A percentile compares a stretch with the other conserved stretches of the same genome.
Conservation (phyloP, 2,797 vertebrate species). For the Sardinella longiceps region DNA sequence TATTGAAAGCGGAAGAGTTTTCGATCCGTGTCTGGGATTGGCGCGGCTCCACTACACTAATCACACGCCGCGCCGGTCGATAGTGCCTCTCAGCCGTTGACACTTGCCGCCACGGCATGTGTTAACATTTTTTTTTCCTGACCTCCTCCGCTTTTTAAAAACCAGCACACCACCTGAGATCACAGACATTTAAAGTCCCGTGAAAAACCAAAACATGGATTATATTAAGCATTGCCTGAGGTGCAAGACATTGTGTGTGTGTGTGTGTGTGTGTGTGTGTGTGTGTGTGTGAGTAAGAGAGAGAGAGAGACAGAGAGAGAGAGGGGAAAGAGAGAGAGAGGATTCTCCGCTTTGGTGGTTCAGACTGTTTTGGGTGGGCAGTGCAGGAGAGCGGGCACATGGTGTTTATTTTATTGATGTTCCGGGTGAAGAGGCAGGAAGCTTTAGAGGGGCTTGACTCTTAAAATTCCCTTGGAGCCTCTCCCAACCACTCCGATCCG, state of each 20-base stretch:
- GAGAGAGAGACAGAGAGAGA: constrained; percentile 1
- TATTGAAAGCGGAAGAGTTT: constrained; percentile 71
- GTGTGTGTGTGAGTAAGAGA: not conserved
- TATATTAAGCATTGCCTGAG: constrained; percentile 83
- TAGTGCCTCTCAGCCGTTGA: constrained; percentile 71
- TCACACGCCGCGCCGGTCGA: constrained; percentile 75
- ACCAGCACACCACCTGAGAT: constrained; percentile 71
- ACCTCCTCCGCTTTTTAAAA: constrained; percentile 63
- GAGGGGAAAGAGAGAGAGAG: constrained; percentile 27
- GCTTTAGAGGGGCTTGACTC: constrained; percentile 79
- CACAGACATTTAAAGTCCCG: constrained; percentile 68
- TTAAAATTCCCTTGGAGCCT: constrained; percentile 77
- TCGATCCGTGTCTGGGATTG: constrained; percentile 75
- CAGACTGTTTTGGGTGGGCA: constrained; percentile 67
- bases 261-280: constrained; percentile 51
- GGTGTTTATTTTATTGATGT: constrained; percentile 82
- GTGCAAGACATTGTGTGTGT: constrained; percentile 53
- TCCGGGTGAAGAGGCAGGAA: constrained; percentile 78
- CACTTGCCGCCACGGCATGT: constrained; percentile 69
- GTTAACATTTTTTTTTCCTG: constrained; percentile 72
- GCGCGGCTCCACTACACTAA: constrained; percentile 75
- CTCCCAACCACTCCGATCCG: constrained; percentile 51
- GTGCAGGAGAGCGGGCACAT: constrained; percentile 72
- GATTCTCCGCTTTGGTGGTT: constrained; percentile 72
- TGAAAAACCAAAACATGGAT: constrained; percentile 61